phyloP scores from a whole-genome alignment of 2,797 vertebrate species.

The Rhincodon typus region DNA sequence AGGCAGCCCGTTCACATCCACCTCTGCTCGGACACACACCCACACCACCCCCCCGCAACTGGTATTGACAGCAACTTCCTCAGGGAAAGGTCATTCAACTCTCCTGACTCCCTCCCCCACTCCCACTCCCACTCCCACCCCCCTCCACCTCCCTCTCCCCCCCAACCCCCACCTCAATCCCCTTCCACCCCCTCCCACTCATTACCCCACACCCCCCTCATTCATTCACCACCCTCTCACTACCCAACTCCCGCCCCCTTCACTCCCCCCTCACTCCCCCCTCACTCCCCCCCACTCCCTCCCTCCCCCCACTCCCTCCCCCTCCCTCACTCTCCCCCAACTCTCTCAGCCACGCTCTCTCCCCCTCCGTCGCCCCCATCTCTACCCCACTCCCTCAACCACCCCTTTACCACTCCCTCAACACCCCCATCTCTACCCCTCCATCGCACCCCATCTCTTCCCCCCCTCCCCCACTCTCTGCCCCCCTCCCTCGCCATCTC shows the following conservation, averaged over 20 bases:
- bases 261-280: not conserved
- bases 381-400: no score
- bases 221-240: no score
- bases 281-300: not conserved
- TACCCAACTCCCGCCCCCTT: not conserved
- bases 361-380: not conserved
- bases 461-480: not conserved
- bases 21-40: not conserved
- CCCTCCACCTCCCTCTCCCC: no score
- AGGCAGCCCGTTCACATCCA: not conserved
- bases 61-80: not conserved
- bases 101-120: not conserved
- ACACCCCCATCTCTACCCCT: not conserved
- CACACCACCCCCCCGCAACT: not conserved
- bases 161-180: no score
- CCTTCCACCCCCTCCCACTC: no score
- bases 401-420: no score
- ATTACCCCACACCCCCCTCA: no score
- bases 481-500: not conserved
- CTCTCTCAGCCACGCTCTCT: not conserved
- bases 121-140: not conserved
- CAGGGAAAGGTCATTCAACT: not conserved
- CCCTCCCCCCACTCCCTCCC: no score
- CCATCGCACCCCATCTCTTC: not conserved
- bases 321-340: no score